A percentile compares a stretch with the other conserved stretches of the same genome.
Conservation (phyloP, 2,797 vertebrate species). For the Sebastes diploproa region DNA sequence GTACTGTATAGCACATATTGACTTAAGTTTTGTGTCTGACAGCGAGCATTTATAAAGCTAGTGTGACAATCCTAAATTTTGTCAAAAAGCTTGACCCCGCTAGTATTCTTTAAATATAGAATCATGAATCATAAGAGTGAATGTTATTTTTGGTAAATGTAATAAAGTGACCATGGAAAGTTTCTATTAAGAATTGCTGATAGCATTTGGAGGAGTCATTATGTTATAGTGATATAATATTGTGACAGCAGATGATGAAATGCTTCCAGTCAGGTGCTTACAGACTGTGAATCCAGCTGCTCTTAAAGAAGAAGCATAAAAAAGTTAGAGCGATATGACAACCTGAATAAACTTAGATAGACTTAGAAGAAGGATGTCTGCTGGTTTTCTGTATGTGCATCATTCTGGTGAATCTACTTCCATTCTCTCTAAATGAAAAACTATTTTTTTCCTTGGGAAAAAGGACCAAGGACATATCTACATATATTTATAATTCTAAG, state of each 20-base stretch:
- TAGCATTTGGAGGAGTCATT: not conserved
- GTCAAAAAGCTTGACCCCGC: not conserved
- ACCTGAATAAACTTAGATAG: not conserved
- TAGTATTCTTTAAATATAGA: not conserved
- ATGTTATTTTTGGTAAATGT: not conserved
- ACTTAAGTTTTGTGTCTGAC: not conserved
- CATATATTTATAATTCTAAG: not conserved
- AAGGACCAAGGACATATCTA: not conserved
- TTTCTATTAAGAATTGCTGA: not conserved
- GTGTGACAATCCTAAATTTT: not conserved
- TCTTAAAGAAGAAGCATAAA: not conserved
- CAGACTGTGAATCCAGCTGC: not conserved
- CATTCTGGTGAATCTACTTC: not conserved
- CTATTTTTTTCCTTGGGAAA: not conserved
- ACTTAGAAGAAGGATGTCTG: not conserved
- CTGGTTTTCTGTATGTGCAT: not conserved
- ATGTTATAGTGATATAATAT: not conserved
- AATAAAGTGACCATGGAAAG: not conserved
- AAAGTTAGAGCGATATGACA: not conserved
- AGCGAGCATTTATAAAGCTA: not conserved
- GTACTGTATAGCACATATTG: not conserved
- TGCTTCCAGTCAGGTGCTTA: not conserved
- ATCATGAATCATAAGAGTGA: not conserved
- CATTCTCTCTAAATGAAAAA: not conserved
- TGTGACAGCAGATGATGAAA: not conserved